These are phyloP conservation scores for Leiothrix lutea DNA, from an alignment of 2,113 vertebrate genomes.

Conservation along the genomic window DNA sequence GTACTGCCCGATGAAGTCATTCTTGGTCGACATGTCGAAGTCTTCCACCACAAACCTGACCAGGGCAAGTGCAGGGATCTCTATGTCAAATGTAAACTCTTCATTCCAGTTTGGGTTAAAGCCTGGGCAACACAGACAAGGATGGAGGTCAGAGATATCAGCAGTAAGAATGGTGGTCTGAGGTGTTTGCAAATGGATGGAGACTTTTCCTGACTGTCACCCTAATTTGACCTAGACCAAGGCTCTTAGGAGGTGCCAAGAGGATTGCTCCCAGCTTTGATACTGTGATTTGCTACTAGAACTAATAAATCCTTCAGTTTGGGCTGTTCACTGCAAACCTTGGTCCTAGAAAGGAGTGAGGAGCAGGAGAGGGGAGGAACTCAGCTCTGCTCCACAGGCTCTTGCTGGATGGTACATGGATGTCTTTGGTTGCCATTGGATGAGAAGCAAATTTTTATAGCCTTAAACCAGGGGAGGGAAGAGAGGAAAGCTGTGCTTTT, in stretches of 20 bases:
- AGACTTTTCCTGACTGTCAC: background rate
- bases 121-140: slow-evolving; percentile 67
- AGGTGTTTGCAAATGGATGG: background rate
- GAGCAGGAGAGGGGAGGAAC: background rate
- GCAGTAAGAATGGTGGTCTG: background rate
- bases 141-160: background rate
- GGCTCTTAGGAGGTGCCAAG: background rate
- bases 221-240: background rate
- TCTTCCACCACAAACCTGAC: slow-evolving; percentile 91
- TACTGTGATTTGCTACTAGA: background rate
- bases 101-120: slow-evolving; percentile 91
- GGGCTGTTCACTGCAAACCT: background rate
- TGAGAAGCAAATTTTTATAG: background rate
- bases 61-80: slow-evolving; percentile 84
- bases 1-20: slow-evolving; percentile 89
- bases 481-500: background rate
- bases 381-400: background rate
- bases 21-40: slow-evolving; percentile 83
- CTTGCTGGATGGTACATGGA: background rate
- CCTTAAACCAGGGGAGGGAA: background rate
- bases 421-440: background rate
- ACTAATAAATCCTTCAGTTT: background rate
- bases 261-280: background rate
- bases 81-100: slow-evolving; percentile 79
- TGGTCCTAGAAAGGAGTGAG: background rate